These are phyloP conservation scores for Schizaphis graminum DNA, from an alignment of 2,888 invertebrate genomes.

Conservation along the genomic window DNA sequence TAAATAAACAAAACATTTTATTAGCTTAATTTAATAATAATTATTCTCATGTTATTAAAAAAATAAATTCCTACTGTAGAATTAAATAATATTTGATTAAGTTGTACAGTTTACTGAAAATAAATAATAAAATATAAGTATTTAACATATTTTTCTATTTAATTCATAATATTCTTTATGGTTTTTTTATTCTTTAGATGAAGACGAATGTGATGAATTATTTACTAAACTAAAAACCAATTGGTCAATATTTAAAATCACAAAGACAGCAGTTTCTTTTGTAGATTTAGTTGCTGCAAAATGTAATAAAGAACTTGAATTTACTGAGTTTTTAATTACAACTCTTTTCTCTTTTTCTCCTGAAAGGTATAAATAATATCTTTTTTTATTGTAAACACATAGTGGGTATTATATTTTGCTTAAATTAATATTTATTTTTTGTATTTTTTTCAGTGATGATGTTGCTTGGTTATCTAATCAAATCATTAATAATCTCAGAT, in stretches of 20 bases:
- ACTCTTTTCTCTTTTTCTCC: slow-evolving; percentile 46
- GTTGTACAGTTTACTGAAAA: not conserved
- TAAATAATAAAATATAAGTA: not conserved
- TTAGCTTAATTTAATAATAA: not conserved
- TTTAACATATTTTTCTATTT: not conserved
- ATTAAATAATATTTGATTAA: not conserved
- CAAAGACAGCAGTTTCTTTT: slow-evolving; percentile 29
- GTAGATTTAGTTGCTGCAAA: slow-evolving; percentile 53
- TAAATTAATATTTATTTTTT: not conserved
- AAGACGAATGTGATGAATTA: slow-evolving; percentile 53
- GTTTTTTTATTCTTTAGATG: slow-evolving; percentile 24
- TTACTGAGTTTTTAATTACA: slow-evolving; percentile 36
- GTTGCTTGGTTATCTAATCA: slow-evolving; percentile 50
- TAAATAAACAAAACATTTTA: not conserved
- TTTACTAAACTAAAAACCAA: slow-evolving; percentile 39
- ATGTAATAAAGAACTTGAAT: slow-evolving; percentile 56
- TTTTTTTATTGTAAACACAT: not conserved
- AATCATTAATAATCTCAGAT: slow-evolving; percentile 44
- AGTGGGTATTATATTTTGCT: not conserved
- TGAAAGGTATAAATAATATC: slow-evolving; percentile 25
- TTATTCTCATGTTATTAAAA: not conserved
- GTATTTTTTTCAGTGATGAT: slow-evolving; percentile 32
- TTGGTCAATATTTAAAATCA: slow-evolving; percentile 55
- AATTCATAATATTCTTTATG: not conserved
- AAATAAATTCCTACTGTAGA: not conserved